phyloP scores from a whole-genome alignment of 2,797 vertebrate genomes.

The Avahi laniger region DNA sequence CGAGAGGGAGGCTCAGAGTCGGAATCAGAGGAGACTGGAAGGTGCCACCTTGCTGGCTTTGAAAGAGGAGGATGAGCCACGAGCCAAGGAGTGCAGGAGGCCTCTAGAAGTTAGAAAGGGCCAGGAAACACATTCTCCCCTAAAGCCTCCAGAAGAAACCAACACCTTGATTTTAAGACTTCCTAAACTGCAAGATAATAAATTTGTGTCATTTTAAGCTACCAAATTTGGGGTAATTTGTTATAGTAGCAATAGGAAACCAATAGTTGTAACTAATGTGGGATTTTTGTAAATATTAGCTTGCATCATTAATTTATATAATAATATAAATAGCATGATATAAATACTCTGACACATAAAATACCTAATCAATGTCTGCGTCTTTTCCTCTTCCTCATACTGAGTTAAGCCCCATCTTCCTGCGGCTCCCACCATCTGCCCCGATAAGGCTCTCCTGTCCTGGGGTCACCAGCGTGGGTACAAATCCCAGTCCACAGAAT shows the following conservation, averaged over 20 bases:
- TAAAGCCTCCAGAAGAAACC: neutral
- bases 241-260: neutral
- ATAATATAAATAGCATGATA: neutral
- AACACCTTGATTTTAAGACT: too few relatives aligned
- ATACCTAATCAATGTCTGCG: too few relatives aligned
- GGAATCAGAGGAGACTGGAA: neutral
- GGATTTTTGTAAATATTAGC: neutral
- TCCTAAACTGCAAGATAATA: neutral
- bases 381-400: neutral
- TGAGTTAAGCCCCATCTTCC: neutral
- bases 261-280: fast-evolving
- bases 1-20: neutral
- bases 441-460: neutral
- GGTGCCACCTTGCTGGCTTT: neutral
- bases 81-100: neutral
- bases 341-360: neutral
- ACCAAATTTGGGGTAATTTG: neutral
- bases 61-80: neutral
- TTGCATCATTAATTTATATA: neutral
- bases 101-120: neutral
- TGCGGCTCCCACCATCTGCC: neutral
- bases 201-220: neutral
- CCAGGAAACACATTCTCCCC: neutral
- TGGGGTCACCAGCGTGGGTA: too few relatives aligned
- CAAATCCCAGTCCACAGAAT: neutral